Evolutionary conservation across 2,797 vertebrate genomes (phyloP), one percentile per base, ranked within the genome.

Genomic region (Distichodus sexfasciatus): DNA sequence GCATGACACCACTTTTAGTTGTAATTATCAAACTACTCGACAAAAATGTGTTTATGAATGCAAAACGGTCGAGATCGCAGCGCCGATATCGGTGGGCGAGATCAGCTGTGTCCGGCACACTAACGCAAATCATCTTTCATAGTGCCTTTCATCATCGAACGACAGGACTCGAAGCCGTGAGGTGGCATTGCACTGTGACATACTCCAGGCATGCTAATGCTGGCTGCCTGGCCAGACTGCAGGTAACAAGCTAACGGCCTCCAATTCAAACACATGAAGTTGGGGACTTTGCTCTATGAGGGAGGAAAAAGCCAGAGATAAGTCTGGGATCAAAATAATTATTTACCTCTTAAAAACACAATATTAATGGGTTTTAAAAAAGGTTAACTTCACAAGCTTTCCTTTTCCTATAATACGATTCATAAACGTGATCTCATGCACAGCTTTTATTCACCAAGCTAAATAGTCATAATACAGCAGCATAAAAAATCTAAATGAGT

Each of bases 1-100:
- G 94, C 93, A 87, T 98, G 96, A 98, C 95, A 96, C 94, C 94
- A 94, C 94, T 96, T 95, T 94, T 94, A 93, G 92, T 94, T 95
- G 96, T 97, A 97, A 99, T 98, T 97, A 97, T 94, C 93, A 95
- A 97, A 94, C 92, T 92, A 92, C 69, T 84, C 92, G 96, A 96
- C 95, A 94, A 95, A n/a, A 98, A 95, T 93, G 91, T 96, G 92
- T 96, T 94, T 92, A 90, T 91, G 88, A 93, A 92, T 91, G 91
- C 73, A 68, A 78, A 81, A 79, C 60, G 33, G 43, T 58, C 33
- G 19, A 60, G 64, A 71, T 78, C 72, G 66, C 33, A 71, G 44
- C 41, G 26, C 2, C 28, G 35, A 65, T 63, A 72, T 66, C 55
- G 69, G 48, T 61, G 60, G 66, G 70, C 43, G 67, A 66, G 62